Evolutionary conservation across 2,113 vertebrate genomes (phyloP).

Genomic region (Dendrocopos noguchii): DNA sequence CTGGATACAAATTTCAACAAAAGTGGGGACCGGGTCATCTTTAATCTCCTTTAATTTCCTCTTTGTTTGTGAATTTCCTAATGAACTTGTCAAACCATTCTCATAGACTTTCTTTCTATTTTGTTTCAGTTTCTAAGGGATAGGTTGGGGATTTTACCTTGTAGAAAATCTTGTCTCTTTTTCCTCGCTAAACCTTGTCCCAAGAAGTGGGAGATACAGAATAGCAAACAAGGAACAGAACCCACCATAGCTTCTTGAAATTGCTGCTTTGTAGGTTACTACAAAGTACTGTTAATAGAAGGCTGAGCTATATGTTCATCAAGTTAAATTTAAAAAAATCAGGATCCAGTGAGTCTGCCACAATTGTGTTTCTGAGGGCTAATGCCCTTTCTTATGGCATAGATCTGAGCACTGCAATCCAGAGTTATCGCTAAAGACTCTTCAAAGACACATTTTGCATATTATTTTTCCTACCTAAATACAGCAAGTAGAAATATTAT

Average conservation of each 20-base stretch:
- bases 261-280: not conserved
- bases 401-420: not conserved
- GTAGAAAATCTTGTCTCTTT: not conserved
- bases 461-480: not conserved
- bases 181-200: not conserved
- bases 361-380: not conserved
- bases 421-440: not conserved
- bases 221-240: not conserved
- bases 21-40: not conserved
- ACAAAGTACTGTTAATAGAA: not conserved
- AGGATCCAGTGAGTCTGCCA: not conserved
- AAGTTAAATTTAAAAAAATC: not conserved
- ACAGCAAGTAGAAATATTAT: not conserved
- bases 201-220: not conserved
- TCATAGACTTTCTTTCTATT: not conserved
- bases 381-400: not conserved
- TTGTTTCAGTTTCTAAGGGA: not conserved
- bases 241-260: not conserved
- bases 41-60: not conserved
- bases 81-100: not conserved
- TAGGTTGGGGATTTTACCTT: not conserved
- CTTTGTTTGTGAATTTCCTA: not conserved
- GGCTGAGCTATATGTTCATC: not conserved
- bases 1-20: not conserved
- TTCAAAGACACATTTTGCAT: not conserved